Conservation (phyloP, 2,888 invertebrate genomes). For the Catotricha subobsoleta region DNA sequence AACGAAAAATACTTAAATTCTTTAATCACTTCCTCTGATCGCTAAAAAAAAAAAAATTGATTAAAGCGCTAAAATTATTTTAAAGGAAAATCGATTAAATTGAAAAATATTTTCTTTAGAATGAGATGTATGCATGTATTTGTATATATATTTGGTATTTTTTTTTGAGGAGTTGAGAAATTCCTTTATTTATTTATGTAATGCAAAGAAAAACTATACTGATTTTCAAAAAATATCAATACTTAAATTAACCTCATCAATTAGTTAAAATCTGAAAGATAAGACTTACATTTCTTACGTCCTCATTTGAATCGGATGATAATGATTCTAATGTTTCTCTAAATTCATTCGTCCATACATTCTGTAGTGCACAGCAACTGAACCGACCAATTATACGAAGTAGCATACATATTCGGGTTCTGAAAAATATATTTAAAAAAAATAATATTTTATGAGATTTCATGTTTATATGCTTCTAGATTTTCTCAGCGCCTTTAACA, state of each 20-base stretch:
- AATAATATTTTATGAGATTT: too few species aligned
- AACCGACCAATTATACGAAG: conserved; percentile 48
- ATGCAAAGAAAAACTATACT: too few species aligned
- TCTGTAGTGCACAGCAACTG: conserved; percentile 42
- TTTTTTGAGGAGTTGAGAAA: too few species aligned
- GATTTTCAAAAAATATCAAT: neutral
- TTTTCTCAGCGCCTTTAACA: too few species aligned
- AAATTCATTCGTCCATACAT: conserved; percentile 21
- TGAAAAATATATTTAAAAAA: neutral
- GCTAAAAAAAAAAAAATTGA: conserved; percentile 14
- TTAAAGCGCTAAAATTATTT: neutral
- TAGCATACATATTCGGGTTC: conserved; percentile 52
- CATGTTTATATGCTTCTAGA: too few species aligned
- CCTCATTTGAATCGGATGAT: conserved; percentile 18
- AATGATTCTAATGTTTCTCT: conserved; percentile 21
- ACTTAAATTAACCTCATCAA: neutral
- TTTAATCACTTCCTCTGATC: conserved; percentile 24
- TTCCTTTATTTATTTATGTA: too few species aligned
- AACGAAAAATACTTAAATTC: conserved; percentile 27
- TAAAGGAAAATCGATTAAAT: neutral
- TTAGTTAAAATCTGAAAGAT: too few species aligned
- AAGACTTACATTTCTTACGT: conserved; percentile 18
- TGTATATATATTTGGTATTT: too few species aligned
- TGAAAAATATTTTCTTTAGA: too few species aligned
- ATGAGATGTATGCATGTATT: too few species aligned